Evolutionary conservation across 2,113 vertebrate species (phyloP), one percentile per base, ranked within the genome.

Genomic region (Chaetodon auriga): DNA sequence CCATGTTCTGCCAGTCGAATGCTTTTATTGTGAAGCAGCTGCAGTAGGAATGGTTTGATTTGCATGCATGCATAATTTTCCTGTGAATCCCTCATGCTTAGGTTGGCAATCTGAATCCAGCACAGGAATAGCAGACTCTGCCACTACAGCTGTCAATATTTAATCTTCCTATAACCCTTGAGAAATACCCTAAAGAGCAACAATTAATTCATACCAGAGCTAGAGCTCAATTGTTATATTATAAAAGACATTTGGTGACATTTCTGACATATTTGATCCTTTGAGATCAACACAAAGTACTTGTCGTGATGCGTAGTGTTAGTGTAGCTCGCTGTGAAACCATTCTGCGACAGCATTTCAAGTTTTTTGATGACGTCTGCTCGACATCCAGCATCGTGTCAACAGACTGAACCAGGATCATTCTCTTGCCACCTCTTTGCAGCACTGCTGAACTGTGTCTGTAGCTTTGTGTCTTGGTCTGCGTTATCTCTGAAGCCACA

Each of bases 401-500:
- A 61, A 57, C 38, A 0, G 63, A 7, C 49, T 53, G 30, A 64
- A 77, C 51, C 8, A 0, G 45, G 46, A 30, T 23, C 35, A 8
- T 54, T 48, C 82, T 75, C 43, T 57, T 6, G 49, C 58, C 41
- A 35, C 23, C 23, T 53, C 35, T 57, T 57, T 38, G 66, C 68
- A 65, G 46, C n/a, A n/a, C 48, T 49, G 68, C 71, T 66, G 53
- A 82, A 71, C 68, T 46, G 53, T 75, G 49, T 58, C 65, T 76
- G 61, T 57, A 45, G 66, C 57, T 61, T 60, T 83, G 73, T 57
- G 78, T 76, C 68, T 62, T 49, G 35, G 38, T 74, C 38, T 65
- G 73, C 66, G 65, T 83, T 86, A 88, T 88, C 83, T 81, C 23
- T 35, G 55, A 45, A 43, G 79, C 75, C 87, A 84, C 68, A 81